Conservation (phyloP, 2,888 invertebrate genomes). For the Elysia crispata region DNA sequence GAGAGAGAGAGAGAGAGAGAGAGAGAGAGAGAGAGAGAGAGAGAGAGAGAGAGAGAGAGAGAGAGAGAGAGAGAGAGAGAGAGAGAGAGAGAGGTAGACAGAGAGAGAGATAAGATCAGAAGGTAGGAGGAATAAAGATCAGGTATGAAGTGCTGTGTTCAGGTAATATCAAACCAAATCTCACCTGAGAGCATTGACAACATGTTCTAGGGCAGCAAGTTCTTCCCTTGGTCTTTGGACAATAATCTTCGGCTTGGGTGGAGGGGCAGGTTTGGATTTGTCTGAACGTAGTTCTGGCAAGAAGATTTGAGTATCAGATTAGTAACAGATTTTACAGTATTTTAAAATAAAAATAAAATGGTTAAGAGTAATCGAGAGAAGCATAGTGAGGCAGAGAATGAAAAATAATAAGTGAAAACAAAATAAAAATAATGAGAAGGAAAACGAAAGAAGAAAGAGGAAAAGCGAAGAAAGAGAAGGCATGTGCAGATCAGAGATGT, state of each 20-base stretch:
- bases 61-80: too few species aligned
- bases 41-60: too few species aligned
- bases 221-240: slow-evolving; percentile 72
- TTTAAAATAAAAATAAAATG: not conserved
- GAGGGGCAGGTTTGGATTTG: slow-evolving; percentile 59
- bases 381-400: too few species aligned
- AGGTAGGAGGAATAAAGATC: not conserved
- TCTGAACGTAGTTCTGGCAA: slow-evolving; percentile 19
- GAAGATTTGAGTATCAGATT: not conserved
- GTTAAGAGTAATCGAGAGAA: not conserved
- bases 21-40: not conserved
- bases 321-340: too few species aligned
- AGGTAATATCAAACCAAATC: not conserved
- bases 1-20: not conserved
- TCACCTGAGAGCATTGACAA: slow-evolving; percentile 70
- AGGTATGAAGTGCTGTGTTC: not conserved
- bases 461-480: too few species aligned
- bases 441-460: too few species aligned
- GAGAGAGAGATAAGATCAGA: too few species aligned
- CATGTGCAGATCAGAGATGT: too few species aligned
- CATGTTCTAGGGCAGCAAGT: slow-evolving; percentile 70
- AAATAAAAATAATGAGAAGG: too few species aligned
- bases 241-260: slow-evolving; percentile 75
- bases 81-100: too few species aligned
- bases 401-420: too few species aligned